phyloP scores from a whole-genome alignment of 2,797 vertebrate genomes.

The Alectoris magna region DNA sequence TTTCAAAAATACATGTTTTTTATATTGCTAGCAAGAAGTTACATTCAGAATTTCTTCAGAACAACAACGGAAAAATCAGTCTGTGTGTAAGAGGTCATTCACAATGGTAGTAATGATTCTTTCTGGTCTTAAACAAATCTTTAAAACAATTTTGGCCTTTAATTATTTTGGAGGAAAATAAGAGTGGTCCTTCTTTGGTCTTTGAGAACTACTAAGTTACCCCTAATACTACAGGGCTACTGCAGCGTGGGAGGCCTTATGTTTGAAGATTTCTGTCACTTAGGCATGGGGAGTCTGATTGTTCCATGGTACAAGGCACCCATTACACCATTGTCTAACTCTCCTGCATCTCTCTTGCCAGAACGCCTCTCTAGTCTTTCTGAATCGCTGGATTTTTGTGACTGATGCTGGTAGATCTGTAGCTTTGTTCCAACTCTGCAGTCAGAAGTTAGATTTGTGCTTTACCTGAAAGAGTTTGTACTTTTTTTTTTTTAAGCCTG shows the following conservation, averaged over 20 bases:
- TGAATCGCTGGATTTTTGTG: background rate
- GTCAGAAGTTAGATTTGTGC: background rate
- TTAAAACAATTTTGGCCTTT: background rate
- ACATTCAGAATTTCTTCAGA: background rate
- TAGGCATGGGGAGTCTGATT: background rate
- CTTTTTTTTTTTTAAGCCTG: background rate
- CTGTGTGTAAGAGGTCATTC: background rate
- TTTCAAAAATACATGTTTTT: background rate
- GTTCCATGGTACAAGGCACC: background rate
- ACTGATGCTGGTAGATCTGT: background rate
- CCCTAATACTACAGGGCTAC: background rate
- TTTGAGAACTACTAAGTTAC: background rate
- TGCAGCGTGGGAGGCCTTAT: background rate
- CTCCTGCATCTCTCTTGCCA: background rate
- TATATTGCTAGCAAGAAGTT: background rate
- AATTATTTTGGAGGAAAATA: background rate
- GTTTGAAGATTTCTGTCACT: background rate
- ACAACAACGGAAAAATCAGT: background rate
- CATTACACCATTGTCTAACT: fast-evolving
- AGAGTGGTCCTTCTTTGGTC: background rate
- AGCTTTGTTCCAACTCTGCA: background rate
- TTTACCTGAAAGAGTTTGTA: background rate
- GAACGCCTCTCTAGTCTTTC: background rate
- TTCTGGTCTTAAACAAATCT: conserved; percentile 56
- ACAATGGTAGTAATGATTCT: background rate